Percentiles rank a stretch among this genome's conserved stretches.
Evolutionary conservation across 1,140 invertebrate genomes (phyloP).

Genomic region (Drosophila sturtevanti): DNA sequence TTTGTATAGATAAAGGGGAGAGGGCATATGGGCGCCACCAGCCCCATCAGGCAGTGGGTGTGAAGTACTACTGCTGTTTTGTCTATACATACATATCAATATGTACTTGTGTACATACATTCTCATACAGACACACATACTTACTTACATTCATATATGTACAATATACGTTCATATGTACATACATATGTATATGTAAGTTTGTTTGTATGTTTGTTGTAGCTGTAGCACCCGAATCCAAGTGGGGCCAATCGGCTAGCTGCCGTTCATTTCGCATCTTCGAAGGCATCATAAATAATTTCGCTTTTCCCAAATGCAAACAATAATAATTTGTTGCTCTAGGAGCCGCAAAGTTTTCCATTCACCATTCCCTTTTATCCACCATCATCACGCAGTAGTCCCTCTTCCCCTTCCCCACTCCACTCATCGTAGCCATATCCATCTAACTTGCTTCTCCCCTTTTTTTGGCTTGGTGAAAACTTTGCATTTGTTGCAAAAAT

Average conservation of each 20-base stretch:
- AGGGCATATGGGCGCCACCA: slow-evolving; percentile 47
- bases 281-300: slow-evolving; percentile 62
- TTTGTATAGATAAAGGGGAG: background rate
- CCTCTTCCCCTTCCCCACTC: background rate
- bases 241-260: background rate
- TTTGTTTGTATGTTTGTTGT: background rate
- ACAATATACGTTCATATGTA: slow-evolving; percentile 13
- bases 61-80: slow-evolving; percentile 66
- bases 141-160: slow-evolving; percentile 15
- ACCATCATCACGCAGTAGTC: background rate
- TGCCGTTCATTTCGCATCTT: slow-evolving; percentile 25
- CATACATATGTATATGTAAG: slow-evolving; percentile 12
- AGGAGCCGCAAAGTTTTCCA: slow-evolving; percentile 32
- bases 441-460: background rate
- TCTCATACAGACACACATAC: slow-evolving; percentile 20
- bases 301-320: slow-evolving; percentile 41
- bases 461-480: background rate
- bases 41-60: slow-evolving; percentile 49
- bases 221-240: slow-evolving; percentile 1
- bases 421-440: background rate
- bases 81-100: slow-evolving; percentile 29
- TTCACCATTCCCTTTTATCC: background rate
- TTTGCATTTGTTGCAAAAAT: slow-evolving; percentile 54
- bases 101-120: slow-evolving; percentile 9
- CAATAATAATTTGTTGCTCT: slow-evolving; percentile 42